A percentile compares a stretch with the other conserved stretches of the same genome.
phyloP scores from a whole-genome alignment of 2,113 vertebrate species.

The Malurus alboscapulatus region DNA sequence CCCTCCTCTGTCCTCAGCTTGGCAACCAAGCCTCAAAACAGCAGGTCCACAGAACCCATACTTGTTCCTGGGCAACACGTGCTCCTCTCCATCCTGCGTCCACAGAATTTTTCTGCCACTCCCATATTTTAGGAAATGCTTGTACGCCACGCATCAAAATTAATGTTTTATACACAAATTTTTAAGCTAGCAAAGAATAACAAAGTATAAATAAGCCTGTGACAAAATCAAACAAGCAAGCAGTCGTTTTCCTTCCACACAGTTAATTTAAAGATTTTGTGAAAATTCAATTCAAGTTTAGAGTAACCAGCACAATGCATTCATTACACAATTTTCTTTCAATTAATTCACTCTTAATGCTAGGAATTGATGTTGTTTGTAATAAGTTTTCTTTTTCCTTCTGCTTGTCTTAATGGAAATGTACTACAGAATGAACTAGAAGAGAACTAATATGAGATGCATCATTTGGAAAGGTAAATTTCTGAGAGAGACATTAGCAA shows the following conservation, averaged over 20 bases:
- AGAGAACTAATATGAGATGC: constrained; percentile 2
- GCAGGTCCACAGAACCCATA: rapidly evolving
- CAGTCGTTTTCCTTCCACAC: not conserved
- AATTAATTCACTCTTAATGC: not conserved
- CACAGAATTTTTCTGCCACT: not conserved
- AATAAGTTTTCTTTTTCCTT: not conserved
- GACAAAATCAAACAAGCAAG: constrained; percentile 8
- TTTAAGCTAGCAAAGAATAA: not conserved
- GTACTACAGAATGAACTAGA: not conserved
- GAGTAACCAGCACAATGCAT: not conserved
- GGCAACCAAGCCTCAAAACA: not conserved
- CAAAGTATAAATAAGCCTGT: not conserved
- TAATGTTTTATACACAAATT: not conserved
- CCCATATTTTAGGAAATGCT: not conserved
- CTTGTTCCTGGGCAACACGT: rapidly evolving
- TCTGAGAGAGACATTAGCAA: constrained; percentile 12
- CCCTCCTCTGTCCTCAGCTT: rapidly evolving
- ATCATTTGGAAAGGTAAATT: constrained; percentile 25
- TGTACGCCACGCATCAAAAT: rapidly evolving
- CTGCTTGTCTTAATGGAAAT: not conserved
- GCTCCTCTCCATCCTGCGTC: not conserved
- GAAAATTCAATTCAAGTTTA: not conserved
- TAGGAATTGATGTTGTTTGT: not conserved
- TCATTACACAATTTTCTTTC: not conserved
- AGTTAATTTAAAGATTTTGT: not conserved